Evolutionary conservation across 2,888 invertebrate genomes (phyloP), one percentile per base, ranked within the genome.

Genomic region (Gymnosoma rotundatum): DNA sequence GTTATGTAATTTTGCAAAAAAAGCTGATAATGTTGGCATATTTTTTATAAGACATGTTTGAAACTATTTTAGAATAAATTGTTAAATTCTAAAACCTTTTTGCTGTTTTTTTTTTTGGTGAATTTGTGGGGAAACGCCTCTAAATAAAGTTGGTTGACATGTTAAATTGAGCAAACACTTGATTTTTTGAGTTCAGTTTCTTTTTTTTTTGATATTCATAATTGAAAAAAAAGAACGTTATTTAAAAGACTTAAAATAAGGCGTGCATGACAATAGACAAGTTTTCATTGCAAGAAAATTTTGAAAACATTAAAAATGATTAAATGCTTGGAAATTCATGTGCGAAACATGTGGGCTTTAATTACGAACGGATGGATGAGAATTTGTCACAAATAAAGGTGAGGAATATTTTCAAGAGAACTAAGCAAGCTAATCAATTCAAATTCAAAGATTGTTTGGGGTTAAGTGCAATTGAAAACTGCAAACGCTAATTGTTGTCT

Each of bases 221-320:
- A 61, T 54, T 58, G 48, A 16, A 69, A 8, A 32, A 63, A 42
- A 42, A 42, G 12, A 42, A 54, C 16, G 2, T 45, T 45, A 16
- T 72, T 8, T 25, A 48, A 56, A 69, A 56, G 38, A 60, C 67
- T 64, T 48, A 60, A 79, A 83, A 76, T 72, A 75, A 84, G 84
- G 84, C 81, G 84, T 81, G 78, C 78, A 84, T 74, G 81, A 84
- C 84, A 84, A 81, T 80, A 83, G 80, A 80, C 78, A 84, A 81
- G 73, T 48, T 78, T 81, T 78, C 38, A 50, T 21, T 36, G n/a
- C 20, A 18, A 21, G n/a, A 7, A 21, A 42, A 72, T 21, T 58
- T 36, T 32, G 36, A 20, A 45, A 64, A 48, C 67, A 50, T 76
- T 32, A 36, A 54, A 72, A 75, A 67, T 80, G 76, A 83, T 80